These are phyloP conservation scores for Phrynocephalus vlangalii DNA, from an alignment of 2,797 vertebrate genomes.

Conservation along the genomic window DNA sequence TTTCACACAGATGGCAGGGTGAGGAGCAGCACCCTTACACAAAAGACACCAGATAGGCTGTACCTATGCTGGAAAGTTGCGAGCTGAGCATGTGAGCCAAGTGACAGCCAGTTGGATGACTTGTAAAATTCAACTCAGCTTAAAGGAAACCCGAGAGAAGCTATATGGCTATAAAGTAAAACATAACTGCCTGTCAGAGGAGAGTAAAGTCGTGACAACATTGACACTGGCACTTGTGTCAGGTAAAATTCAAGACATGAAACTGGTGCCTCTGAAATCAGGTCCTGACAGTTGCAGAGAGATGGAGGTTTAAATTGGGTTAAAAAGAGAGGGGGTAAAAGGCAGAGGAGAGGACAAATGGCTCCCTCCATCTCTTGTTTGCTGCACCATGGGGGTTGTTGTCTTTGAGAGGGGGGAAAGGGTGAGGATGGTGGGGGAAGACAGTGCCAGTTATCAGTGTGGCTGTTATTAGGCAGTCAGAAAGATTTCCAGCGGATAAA, in stretches of 20 bases:
- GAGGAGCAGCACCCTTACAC: too few relatives aligned
- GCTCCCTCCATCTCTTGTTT: not conserved
- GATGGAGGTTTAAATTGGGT: conserved; percentile 31
- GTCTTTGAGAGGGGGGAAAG: not conserved
- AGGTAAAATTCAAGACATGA: conserved; percentile 69
- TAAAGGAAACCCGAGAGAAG: conserved; percentile 57
- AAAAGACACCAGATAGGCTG: not conserved
- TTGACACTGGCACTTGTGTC: conserved; percentile 70
- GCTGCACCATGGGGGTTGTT: conserved; percentile 26
- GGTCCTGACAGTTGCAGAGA: conserved; percentile 72
- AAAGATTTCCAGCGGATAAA: conserved; percentile 86
- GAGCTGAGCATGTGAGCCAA: not conserved
- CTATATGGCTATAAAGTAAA: conserved; percentile 74
- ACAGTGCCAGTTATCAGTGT: conserved; percentile 74
- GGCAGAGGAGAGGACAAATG: conserved; percentile 32
- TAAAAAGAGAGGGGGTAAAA: not conserved
- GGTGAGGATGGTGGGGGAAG: conserved; percentile 36
- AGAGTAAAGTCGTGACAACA: conserved; percentile 63
- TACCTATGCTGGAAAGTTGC: not conserved
- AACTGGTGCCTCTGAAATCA: conserved; percentile 42
- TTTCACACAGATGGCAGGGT: too few relatives aligned
- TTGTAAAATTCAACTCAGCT: conserved; percentile 49
- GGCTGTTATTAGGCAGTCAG: conserved; percentile 81
- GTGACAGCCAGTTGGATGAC: conserved; percentile 53
- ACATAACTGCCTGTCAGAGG: conserved; percentile 75